These are phyloP conservation scores for Zygogramma bicolorata DNA, from an alignment of 2,888 invertebrate genomes.

Conservation along the genomic window DNA sequence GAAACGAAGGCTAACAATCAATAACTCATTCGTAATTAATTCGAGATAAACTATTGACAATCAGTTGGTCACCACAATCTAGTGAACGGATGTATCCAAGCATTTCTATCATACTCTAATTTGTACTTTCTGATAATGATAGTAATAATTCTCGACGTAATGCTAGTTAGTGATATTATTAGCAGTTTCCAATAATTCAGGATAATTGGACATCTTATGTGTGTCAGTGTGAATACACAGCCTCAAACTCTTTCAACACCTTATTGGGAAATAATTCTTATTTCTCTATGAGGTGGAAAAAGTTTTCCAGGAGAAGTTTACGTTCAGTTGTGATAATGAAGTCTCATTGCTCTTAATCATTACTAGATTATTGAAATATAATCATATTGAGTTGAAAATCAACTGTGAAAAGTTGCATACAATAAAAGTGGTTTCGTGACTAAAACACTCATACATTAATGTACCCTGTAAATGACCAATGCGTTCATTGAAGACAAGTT, in stretches of 20 bases:
- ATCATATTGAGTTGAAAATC: no score
- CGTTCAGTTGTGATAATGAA: no score
- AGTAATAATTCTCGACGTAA: neutral
- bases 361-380: no score
- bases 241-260: neutral
- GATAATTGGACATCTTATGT: neutral
- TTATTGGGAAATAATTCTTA: neutral
- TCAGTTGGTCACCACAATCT: neutral
- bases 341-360: no score
- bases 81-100: neutral
- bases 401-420: no score
- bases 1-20: neutral
- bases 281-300: no score
- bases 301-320: no score
- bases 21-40: neutral
- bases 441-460: no score
- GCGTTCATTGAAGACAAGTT: no score
- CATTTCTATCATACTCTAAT: neutral
- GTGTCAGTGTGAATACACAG: neutral
- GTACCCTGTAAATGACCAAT: no score
- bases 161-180: neutral
- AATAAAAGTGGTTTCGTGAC: no score
- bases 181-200: neutral
- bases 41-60: neutral
- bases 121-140: neutral